Conservation (phyloP, 2,797 vertebrate genomes). For the Mallotus villosus region DNA sequence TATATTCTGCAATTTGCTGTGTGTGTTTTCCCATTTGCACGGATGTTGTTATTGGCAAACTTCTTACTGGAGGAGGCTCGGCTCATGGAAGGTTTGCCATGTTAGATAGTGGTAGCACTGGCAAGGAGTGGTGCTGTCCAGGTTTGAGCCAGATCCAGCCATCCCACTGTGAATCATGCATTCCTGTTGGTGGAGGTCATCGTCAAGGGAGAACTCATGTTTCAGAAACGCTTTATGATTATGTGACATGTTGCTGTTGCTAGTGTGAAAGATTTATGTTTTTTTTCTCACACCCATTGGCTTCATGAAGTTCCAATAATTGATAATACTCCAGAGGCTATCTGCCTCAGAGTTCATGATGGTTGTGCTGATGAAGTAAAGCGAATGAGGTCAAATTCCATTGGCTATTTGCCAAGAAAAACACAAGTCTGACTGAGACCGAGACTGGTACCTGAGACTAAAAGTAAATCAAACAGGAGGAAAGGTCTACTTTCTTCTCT, state of each 20-base stretch:
- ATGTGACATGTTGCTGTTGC: conserved; percentile 33
- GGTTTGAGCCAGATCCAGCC: conserved; percentile 40
- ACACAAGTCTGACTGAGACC: conserved; percentile 38
- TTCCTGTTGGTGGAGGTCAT: conserved; percentile 58
- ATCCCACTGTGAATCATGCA: conserved; percentile 47
- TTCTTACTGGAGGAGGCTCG: conserved; percentile 23
- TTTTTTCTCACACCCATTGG: conserved; percentile 22
- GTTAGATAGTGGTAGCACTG: too few species aligned
- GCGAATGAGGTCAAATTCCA: conserved; percentile 50
- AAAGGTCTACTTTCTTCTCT: conserved; percentile 29
- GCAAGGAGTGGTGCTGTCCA: not conserved
- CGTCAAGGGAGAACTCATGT: conserved; percentile 22
- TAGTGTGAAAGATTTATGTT: not conserved
- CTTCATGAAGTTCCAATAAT: conserved; percentile 30
- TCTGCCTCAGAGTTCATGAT: conserved; percentile 46
- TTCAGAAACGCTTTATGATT: conserved; percentile 40
- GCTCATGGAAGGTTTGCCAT: not conserved
- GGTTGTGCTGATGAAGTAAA: conserved; percentile 42
- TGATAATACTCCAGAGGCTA: conserved; percentile 45
- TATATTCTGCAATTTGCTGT: conserved; percentile 25
- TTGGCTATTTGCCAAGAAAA: conserved; percentile 54
- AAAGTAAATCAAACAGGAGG: conserved; percentile 37
- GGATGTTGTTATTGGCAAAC: conserved; percentile 43
- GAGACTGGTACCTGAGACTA: conserved; percentile 40
- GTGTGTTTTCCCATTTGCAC: conserved; percentile 10